Evolutionary conservation across 2,797 vertebrate genomes (phyloP).

Genomic region (Sarcophilus harrisii): DNA sequence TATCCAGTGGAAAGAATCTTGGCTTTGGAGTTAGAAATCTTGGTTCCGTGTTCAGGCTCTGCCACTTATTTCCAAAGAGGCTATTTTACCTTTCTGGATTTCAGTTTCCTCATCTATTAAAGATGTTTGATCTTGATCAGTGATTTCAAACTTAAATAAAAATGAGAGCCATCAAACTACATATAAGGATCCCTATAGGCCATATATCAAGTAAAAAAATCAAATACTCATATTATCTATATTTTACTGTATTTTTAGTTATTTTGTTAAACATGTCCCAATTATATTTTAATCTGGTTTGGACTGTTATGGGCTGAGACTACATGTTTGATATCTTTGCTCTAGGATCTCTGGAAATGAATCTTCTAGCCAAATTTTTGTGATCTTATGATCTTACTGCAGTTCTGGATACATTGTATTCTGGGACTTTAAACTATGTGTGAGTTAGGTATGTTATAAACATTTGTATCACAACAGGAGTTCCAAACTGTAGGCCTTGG

Average conservation of each 20-base stretch:
- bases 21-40: slow-evolving; percentile 10
- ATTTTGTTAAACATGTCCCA: not conserved
- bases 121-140: not conserved
- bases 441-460: not conserved
- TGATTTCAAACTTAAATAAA: not conserved
- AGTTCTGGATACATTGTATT: not conserved
- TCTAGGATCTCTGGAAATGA: not conserved
- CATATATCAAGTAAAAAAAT: not conserved
- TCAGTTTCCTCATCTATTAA: not conserved
- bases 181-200: not conserved
- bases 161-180: not conserved
- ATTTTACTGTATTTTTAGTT: not conserved
- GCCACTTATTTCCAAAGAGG: slow-evolving; percentile 5
- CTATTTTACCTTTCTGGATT: slow-evolving; percentile 25
- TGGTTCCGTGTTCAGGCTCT: not conserved
- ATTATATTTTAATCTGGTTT: not conserved
- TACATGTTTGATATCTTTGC: not conserved
- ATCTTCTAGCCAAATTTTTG: not conserved
- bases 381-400: not conserved
- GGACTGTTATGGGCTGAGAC: not conserved
- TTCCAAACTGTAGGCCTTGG: not conserved
- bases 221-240: not conserved
- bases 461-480: not conserved
- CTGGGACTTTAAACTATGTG: not conserved
- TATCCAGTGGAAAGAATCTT: not conserved